Base-by-base conservation (phyloP, 2,113 vertebrate species). In the Scortum barcoo region DNA sequence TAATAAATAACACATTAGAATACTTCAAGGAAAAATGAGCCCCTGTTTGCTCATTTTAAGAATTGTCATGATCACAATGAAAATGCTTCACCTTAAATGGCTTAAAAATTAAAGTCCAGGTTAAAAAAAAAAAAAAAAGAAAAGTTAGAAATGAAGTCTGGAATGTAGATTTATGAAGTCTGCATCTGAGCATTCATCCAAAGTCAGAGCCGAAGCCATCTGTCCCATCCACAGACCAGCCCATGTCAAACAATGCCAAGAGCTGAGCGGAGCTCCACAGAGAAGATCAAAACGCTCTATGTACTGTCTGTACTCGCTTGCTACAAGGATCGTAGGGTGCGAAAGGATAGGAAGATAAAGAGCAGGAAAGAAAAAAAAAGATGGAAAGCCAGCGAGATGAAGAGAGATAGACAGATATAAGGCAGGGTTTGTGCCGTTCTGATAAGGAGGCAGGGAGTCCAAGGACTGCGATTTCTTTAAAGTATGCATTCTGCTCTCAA, bases 241-340 rank as follows among this genome's bases (percentile, higher is more conserved):
- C 40, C 61, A 30, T 73, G 81, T 69, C 77, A 77, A 80, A 84
- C 81, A 84, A 87, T 63, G 86, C 86, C 77, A 80, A 73, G 68
- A 72, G 73, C 68, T 28, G 22, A 58, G 57, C 42, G 30, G 54
- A 63, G 72, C 30, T 69, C 54, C 16, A 22, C 77, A 60, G 61
- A 73, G 56, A 63, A 72, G 68, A 77, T 84, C 77, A 84, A 84
- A 78, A 62, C 1, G 2, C 54, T 69, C 61, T 73, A 57, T 84
- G 77, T 51, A 16, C 82, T 44, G 65, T 48, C 75, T 83, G 70
- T 74, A 30, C 51, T 78, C 5, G 4, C 69, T 17, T 8, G 70
- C 60, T 61, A 66, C 80, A 42, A 40, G 8, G 58, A 76, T 80
- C 5, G 13, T 38, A 80, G 36, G 33, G n/a, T 20, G 51, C 20